Conservation (phyloP, 2,797 vertebrate genomes). For the Meda fulgida region DNA sequence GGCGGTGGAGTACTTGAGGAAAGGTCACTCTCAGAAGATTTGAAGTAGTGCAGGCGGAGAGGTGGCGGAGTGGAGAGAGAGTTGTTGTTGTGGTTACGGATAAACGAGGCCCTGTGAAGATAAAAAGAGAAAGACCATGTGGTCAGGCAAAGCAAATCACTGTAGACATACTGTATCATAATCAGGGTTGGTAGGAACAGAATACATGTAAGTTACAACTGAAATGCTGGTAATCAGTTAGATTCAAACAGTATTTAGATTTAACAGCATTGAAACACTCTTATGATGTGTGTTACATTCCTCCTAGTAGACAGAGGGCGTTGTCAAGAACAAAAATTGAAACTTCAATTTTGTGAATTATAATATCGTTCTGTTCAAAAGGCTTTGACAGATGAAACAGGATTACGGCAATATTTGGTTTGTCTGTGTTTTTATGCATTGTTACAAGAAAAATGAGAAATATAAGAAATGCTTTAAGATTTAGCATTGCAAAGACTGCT, state of each 20-base stretch:
- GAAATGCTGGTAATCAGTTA: background rate
- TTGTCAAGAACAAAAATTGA: background rate
- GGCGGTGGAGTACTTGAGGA: slow-evolving; percentile 72
- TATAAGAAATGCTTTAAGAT: background rate
- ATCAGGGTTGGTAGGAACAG: background rate
- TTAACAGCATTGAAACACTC: background rate
- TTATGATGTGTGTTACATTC: background rate
- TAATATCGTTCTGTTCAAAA: background rate
- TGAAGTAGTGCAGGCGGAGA: slow-evolving; percentile 72
- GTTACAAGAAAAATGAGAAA: background rate
- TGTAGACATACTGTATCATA: background rate
- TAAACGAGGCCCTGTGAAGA: slow-evolving; percentile 72
- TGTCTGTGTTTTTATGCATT: background rate
- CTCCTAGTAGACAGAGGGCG: background rate
- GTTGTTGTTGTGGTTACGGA: slow-evolving; percentile 77
- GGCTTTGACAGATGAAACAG: background rate
- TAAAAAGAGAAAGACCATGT: background rate
- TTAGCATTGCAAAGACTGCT: background rate
- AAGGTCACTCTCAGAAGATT: slow-evolving; percentile 78
- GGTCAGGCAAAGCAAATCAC: background rate
- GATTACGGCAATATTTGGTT: background rate
- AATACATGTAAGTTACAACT: background rate
- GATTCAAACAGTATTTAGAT: background rate
- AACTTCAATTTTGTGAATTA: background rate
- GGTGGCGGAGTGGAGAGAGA: slow-evolving; percentile 74